These are phyloP conservation scores for Calliopum simillimum DNA, from an alignment of 2,888 invertebrate genomes.

Conservation along the genomic window DNA sequence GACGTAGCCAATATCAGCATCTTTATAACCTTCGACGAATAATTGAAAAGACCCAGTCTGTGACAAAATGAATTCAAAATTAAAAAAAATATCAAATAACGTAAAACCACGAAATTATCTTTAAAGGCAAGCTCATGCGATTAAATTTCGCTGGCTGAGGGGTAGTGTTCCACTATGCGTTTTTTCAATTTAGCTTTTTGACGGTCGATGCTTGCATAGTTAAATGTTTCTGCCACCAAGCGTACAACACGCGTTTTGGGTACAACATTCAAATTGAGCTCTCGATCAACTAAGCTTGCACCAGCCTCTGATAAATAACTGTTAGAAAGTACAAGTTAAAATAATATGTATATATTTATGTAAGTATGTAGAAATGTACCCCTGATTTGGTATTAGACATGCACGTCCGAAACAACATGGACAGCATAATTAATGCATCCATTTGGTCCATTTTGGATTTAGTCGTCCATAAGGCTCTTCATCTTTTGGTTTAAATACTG, in stretches of 20 bases:
- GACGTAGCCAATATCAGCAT: constrained; percentile 97
- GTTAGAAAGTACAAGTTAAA: not conserved
- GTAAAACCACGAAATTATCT: constrained; percentile 71
- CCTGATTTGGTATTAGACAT: constrained; percentile 99
- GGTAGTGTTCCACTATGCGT: constrained; percentile 95
- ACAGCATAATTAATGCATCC: constrained; percentile 98
- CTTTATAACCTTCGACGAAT: constrained; percentile 96
- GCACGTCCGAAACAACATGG: constrained; percentile 99
- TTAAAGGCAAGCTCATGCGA: constrained; percentile 96
- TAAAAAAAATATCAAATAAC: not conserved
- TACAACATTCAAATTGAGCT: constrained; percentile 93
- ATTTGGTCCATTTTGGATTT: constrained; percentile 99
- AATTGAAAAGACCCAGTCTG: constrained; percentile 97
- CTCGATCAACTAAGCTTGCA: constrained; percentile 97
- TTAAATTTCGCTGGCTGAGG: constrained; percentile 95
- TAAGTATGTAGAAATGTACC: constrained; percentile 65
- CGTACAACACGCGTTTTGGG: constrained; percentile 98
- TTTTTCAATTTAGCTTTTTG: constrained; percentile 96
- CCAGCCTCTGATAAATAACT: constrained; percentile 97
- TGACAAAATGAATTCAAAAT: constrained; percentile 47
- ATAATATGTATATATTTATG: no score
- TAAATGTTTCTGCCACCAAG: constrained; percentile 97
- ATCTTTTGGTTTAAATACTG: constrained; percentile 99
- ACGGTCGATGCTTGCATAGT: constrained; percentile 96
- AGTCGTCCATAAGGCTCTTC: constrained; percentile 98